phyloP scores from a whole-genome alignment of 1,140 invertebrate genomes.

The Drosophila pandora region DNA sequence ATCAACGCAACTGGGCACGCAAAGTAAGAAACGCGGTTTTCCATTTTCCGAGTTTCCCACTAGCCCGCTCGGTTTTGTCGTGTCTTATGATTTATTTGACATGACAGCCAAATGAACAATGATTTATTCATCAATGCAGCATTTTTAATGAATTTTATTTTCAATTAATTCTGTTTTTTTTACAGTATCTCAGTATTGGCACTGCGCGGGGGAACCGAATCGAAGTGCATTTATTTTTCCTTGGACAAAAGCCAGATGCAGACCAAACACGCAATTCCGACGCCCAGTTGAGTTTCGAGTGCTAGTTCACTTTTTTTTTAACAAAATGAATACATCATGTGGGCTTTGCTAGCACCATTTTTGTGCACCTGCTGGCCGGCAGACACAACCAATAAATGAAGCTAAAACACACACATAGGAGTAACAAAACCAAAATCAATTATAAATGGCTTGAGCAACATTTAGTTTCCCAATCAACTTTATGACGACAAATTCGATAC shows the following conservation, averaged over 20 bases:
- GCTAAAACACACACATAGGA: conserved; percentile 9
- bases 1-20: conserved; percentile 63
- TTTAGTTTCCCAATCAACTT: conserved; percentile 1
- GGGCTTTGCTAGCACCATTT: conserved; percentile 44
- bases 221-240: conserved; percentile 5
- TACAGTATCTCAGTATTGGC: conserved; percentile 6
- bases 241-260: conserved; percentile 31
- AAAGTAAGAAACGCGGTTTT: conserved; percentile 33
- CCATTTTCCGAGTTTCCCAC: conserved; percentile 34
- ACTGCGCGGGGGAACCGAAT: conserved; percentile 31
- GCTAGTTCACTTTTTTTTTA: conserved; percentile 8
- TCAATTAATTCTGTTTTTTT: conserved; percentile 34
- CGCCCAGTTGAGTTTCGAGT: conserved; percentile 38
- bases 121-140: conserved; percentile 73
- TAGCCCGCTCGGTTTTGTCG: conserved; percentile 60
- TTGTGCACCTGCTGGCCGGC: conserved; percentile 64
- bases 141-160: conserved; percentile 71
- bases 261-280: conserved; percentile 38
- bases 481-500: not conserved
- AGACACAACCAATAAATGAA: conserved; percentile 21
- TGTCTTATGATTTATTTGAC: conserved; percentile 79
- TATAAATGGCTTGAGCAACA: conserved; percentile 42
- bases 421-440: conserved; percentile 57
- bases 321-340: conserved; percentile 17
- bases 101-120: conserved; percentile 75